Conservation (phyloP, 2,797 vertebrate species). For the Tokudaia muenninki region DNA sequence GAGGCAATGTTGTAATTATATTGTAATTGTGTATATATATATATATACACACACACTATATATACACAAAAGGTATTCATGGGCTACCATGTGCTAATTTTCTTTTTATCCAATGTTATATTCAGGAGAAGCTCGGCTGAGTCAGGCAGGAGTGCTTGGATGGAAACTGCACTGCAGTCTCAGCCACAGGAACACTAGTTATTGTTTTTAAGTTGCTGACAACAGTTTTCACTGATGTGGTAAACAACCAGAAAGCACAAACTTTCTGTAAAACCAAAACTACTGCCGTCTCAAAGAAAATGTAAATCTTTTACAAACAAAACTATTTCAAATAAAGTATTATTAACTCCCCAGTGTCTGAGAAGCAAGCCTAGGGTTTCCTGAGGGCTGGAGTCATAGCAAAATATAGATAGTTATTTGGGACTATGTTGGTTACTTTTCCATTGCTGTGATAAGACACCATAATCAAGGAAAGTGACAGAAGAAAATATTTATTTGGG, state of each 20-base stretch:
- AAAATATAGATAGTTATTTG: neutral
- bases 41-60: no score
- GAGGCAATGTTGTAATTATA: neutral
- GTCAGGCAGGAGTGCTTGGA: neutral
- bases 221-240: neutral
- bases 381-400: neutral
- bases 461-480: neutral
- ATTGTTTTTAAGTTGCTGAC: neutral
- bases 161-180: neutral
- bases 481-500: neutral
- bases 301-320: neutral
- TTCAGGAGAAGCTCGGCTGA: constrained; percentile 8
- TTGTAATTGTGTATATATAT: neutral
- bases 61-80: neutral
- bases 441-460: neutral
- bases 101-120: neutral
- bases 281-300: neutral
- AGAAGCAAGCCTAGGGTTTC: neutral
- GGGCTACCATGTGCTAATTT: neutral
- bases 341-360: neutral
- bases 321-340: constrained; percentile 10
- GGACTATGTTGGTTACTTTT: neutral
- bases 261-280: neutral
- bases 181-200: neutral
- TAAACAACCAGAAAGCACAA: neutral